Conservation (phyloP, 2,888 invertebrate genomes). For the Muscina levida region DNA sequence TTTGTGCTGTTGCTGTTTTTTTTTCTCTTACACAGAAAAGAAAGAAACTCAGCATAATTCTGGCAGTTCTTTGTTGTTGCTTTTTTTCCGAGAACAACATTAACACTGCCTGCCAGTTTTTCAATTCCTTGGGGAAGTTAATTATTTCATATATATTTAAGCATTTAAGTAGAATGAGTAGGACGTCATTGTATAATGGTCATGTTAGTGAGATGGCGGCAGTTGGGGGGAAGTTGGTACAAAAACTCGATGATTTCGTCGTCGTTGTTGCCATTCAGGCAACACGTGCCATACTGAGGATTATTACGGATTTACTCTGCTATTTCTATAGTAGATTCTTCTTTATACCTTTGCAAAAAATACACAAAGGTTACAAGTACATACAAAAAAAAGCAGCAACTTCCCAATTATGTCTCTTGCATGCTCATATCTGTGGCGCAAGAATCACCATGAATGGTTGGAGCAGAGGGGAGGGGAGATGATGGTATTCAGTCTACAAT, state of each 20-base stretch:
- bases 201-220: background rate
- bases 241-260: background rate
- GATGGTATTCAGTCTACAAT: no score
- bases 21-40: no score
- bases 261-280: background rate
- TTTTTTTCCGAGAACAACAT: background rate
- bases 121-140: slow-evolving; percentile 23
- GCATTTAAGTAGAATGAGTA: background rate
- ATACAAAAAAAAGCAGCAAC: no score
- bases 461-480: no score
- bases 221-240: background rate
- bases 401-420: no score
- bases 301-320: slow-evolving; percentile 12
- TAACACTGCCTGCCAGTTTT: background rate
- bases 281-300: slow-evolving; percentile 16
- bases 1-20: background rate
- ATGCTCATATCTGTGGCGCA: no score
- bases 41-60: no score
- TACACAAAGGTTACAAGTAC: no score
- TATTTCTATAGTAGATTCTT: no score
- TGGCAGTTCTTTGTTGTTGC: slow-evolving; percentile 4
- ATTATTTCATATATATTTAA: slow-evolving; percentile 20
- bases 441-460: no score
- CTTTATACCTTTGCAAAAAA: no score
- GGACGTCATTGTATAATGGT: background rate